Evolutionary conservation across 2,113 vertebrate species (phyloP).

Genomic region (Okapia johnstoni): DNA sequence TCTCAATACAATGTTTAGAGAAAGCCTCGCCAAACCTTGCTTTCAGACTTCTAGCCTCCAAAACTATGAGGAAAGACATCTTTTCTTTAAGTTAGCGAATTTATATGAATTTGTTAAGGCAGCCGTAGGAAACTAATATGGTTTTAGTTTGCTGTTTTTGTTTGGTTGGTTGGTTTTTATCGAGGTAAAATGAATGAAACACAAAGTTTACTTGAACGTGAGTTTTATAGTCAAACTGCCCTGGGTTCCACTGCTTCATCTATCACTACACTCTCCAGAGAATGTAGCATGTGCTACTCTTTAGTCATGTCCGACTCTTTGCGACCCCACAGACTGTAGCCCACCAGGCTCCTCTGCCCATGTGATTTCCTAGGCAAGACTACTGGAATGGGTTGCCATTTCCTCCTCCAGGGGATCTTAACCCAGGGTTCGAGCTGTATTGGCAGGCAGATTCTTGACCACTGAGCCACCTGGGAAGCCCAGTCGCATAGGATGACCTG

Average conservation of each 20-base stretch:
- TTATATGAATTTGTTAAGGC: not conserved
- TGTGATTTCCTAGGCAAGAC: not conserved
- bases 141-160: not conserved
- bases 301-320: not conserved
- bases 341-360: not conserved
- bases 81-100: not conserved
- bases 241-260: not conserved
- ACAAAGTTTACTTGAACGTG: not conserved
- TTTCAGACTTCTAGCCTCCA: not conserved
- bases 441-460: not conserved
- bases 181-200: not conserved
- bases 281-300: not conserved
- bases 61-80: not conserved
- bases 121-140: not conserved
- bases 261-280: not conserved
- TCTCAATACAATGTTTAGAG: not conserved
- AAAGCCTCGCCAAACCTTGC: not conserved
- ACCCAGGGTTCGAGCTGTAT: not conserved
- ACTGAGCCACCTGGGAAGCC: not conserved
- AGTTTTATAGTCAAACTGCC: not conserved
- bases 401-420: not conserved
- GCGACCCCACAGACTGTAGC: not conserved
- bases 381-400: not conserved
- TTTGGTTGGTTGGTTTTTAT: not conserved
- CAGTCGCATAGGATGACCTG: not conserved